These are phyloP conservation scores for Caracal caracal DNA, from an alignment of 2,113 vertebrate genomes.

Conservation along the genomic window DNA sequence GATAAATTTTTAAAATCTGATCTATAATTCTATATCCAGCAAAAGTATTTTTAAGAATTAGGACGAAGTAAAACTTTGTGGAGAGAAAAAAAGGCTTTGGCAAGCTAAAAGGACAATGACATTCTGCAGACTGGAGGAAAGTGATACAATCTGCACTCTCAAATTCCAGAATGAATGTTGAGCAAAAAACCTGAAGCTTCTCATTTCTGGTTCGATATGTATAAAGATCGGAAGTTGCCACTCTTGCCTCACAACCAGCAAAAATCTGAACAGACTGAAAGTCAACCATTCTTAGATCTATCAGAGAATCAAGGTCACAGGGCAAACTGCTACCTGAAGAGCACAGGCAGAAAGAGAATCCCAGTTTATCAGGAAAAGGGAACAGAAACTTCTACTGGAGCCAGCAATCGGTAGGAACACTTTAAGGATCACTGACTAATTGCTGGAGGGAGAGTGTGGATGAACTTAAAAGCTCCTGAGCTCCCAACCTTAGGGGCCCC, in stretches of 20 bases:
- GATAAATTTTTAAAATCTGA: not conserved
- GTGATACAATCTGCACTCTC: not conserved
- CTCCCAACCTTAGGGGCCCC: not conserved
- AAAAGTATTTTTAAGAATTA: not conserved
- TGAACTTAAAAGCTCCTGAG: not conserved
- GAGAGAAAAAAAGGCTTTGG: not conserved
- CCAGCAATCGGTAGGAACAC: not conserved
- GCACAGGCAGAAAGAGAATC: not conserved
- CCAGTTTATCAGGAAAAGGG: not conserved
- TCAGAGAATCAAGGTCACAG: not conserved
- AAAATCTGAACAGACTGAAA: not conserved
- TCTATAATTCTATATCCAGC: not conserved
- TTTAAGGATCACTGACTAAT: not conserved
- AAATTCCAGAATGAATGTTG: not conserved
- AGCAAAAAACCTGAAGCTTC: not conserved
- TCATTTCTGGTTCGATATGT: not conserved
- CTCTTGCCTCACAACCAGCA: not conserved
- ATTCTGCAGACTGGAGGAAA: not conserved
- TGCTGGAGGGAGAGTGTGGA: not conserved
- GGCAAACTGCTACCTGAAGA: not conserved
- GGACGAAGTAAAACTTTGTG: not conserved
- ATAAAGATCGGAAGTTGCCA: not conserved
- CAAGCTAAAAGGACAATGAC: not conserved
- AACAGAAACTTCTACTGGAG: not conserved
- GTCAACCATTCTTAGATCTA: not conserved